These are phyloP conservation scores for Dysmachus trigonus DNA, from an alignment of 2,888 invertebrate species.

Conservation along the genomic window DNA sequence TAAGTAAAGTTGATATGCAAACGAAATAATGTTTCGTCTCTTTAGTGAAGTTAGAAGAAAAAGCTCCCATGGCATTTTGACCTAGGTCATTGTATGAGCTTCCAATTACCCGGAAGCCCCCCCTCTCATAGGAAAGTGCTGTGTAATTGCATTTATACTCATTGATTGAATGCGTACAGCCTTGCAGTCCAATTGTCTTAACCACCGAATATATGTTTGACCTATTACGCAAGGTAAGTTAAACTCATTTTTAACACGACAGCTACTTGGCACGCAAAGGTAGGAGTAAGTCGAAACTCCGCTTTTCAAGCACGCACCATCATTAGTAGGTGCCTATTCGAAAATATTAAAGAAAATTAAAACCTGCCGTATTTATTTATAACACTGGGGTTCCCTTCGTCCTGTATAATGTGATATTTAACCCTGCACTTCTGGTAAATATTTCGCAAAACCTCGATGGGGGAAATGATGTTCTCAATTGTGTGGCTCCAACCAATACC, in stretches of 20 bases:
- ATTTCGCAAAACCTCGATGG: background rate
- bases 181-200: background rate
- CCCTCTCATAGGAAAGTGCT: too few species aligned
- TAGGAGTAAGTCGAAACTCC: background rate
- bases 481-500: background rate
- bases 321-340: conserved; percentile 1
- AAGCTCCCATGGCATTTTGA: too few species aligned
- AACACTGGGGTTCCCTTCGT: background rate
- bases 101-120: background rate
- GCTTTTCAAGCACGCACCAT: background rate
- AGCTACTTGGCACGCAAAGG: background rate
- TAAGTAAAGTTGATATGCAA: background rate
- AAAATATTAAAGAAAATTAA: background rate
- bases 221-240: background rate
- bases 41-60: background rate
- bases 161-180: background rate
- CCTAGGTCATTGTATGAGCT: background rate
- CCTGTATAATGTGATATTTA: background rate
- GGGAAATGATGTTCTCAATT: background rate
- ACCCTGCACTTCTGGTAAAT: background rate
- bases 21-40: background rate
- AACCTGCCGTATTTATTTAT: background rate
- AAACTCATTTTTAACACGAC: background rate
- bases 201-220: background rate
- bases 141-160: background rate